Evolutionary conservation across 2,888 invertebrate genomes (phyloP).

Genomic region (Zaprionus lineosus): DNA sequence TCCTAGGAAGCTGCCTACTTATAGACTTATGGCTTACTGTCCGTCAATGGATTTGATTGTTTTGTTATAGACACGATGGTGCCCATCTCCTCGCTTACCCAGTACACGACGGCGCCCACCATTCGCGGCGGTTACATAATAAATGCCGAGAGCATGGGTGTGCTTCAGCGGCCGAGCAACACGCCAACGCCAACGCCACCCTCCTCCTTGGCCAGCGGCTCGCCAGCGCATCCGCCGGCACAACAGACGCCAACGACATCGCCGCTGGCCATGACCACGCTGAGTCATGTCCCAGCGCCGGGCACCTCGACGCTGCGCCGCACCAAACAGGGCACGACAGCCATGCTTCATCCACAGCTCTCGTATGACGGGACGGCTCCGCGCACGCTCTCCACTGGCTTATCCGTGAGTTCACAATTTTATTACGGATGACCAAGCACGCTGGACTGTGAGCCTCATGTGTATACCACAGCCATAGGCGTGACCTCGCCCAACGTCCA

Average conservation of each 20-base stretch:
- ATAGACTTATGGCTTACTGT: neutral
- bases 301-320: conserved; percentile 66
- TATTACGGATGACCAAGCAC: conserved; percentile 82
- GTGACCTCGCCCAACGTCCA: conserved; percentile 27
- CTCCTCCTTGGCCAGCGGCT: conserved; percentile 50
- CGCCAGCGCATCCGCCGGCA: conserved; percentile 55
- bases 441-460: conserved; percentile 53
- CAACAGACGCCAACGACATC: conserved; percentile 44
- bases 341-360: conserved; percentile 70
- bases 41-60: neutral
- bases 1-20: too few species aligned
- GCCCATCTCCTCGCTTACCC: conserved; percentile 80
- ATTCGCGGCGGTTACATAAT: conserved; percentile 81
- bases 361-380: conserved; percentile 82
- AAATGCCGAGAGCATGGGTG: conserved; percentile 75
- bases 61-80: conserved; percentile 73
- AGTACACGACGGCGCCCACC: conserved; percentile 81
- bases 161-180: conserved; percentile 76
- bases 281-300: conserved; percentile 40
- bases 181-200: conserved; percentile 75
- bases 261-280: conserved; percentile 43
- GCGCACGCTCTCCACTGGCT: conserved; percentile 81
- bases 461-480: conserved; percentile 47
- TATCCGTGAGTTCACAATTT: conserved; percentile 81
- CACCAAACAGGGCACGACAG: conserved; percentile 48